A percentile compares a stretch with the other conserved stretches of the same genome.
Evolutionary conservation across 1,140 invertebrate species (phyloP).

Genomic region (Bombus impatiens): DNA sequence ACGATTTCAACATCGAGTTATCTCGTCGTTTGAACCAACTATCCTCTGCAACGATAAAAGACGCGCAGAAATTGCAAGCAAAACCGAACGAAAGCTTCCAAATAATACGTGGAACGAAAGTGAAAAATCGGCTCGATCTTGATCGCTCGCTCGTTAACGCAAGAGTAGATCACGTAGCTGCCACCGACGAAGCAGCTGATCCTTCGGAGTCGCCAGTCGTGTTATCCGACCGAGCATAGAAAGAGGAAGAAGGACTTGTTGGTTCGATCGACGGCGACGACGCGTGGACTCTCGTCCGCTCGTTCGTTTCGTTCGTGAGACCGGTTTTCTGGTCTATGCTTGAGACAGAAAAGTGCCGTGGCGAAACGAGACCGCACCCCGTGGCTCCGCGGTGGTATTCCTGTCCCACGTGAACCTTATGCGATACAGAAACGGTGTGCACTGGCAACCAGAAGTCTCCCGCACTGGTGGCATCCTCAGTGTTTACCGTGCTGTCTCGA

Average conservation of each 20-base stretch:
- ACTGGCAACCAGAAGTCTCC: constrained; percentile 25
- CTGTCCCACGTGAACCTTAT: constrained; percentile 50
- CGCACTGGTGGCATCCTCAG: constrained; percentile 30
- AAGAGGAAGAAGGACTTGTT: neutral
- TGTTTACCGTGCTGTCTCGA: constrained; percentile 34
- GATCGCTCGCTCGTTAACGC: constrained; percentile 14
- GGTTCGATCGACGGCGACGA: neutral
- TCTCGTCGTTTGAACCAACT: too few relatives aligned
- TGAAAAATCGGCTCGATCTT: neutral
- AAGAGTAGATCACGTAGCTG: constrained; percentile 44
- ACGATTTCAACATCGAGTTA: too few relatives aligned
- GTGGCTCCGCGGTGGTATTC: constrained; percentile 51
- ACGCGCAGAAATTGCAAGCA: too few relatives aligned
- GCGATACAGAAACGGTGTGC: constrained; percentile 23
- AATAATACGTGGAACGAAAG: neutral
- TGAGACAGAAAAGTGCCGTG: constrained; percentile 63
- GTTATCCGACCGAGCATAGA: neutral
- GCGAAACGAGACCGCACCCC: constrained; percentile 65
- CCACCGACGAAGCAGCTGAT: constrained; percentile 46
- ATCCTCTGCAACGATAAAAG: too few relatives aligned
- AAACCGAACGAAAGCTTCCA: neutral
- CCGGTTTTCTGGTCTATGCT: constrained; percentile 53
- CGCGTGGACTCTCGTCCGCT: constrained; percentile 2
- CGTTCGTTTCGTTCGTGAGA: constrained; percentile 32
- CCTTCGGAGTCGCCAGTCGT: neutral